A percentile compares a stretch with the other conserved stretches of the same genome.
Conservation (phyloP, 2,888 invertebrate species). For the Eulithis prunata region DNA sequence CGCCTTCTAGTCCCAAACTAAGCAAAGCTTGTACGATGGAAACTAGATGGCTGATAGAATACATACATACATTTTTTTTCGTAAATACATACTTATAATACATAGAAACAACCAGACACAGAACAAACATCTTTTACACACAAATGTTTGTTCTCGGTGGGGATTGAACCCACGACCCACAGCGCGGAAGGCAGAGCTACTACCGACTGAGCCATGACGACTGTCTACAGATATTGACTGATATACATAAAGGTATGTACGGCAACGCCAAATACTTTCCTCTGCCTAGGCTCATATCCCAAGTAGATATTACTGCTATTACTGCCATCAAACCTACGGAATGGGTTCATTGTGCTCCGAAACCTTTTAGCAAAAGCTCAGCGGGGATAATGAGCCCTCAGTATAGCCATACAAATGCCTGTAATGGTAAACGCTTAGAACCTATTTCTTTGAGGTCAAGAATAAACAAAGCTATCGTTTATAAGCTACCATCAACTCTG, state of each 20-base stretch:
- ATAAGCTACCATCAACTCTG: neutral
- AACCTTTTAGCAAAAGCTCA: slow-evolving; percentile 46
- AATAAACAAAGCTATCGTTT: slow-evolving; percentile 9
- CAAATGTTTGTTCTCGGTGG: too few relatives aligned
- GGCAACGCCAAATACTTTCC: slow-evolving; percentile 15
- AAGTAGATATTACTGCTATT: slow-evolving; percentile 44
- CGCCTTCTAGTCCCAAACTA: too few relatives aligned
- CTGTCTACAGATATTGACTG: too few relatives aligned
- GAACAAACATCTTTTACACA: too few relatives aligned
- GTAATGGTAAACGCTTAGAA: slow-evolving; percentile 28
- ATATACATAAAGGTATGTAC: neutral
- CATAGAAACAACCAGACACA: too few relatives aligned
- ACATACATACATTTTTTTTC: too few relatives aligned
- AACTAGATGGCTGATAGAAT: too few relatives aligned
- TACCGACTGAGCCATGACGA: too few relatives aligned
- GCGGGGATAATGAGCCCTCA: slow-evolving; percentile 20
- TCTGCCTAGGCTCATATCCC: slow-evolving; percentile 26
- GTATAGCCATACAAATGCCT: slow-evolving; percentile 22
- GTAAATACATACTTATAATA: too few relatives aligned
- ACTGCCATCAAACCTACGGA: slow-evolving; percentile 41
- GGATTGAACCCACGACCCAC: too few relatives aligned
- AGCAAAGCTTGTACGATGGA: too few relatives aligned
- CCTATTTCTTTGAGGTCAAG: slow-evolving; percentile 18
- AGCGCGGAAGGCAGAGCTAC: too few relatives aligned
- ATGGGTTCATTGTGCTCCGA: slow-evolving; percentile 40